Percentiles rank a stretch among this genome's conserved stretches.
These are phyloP conservation scores for Beroe ovata DNA, from an alignment of 37 sponge, comb jelly and placozoan genomes.

Conservation along the genomic window DNA sequence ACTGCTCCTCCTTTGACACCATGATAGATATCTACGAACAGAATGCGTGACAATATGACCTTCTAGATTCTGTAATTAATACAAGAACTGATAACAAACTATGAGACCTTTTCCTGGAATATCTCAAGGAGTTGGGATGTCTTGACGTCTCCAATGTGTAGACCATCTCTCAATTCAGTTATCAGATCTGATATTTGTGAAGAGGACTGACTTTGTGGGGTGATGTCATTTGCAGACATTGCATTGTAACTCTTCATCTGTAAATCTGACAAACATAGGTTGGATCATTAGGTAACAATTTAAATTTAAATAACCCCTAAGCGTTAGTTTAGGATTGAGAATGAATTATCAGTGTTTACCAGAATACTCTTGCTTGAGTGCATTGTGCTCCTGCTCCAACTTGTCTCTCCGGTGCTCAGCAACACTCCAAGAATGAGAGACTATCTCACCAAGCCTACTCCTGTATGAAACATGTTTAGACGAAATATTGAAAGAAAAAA, in stretches of 20 bases:
- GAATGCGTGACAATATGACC: no score
- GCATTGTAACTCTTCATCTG: background rate
- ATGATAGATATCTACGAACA: background rate
- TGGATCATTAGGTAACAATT: no score
- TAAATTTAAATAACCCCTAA: no score
- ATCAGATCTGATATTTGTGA: constrained; percentile 47
- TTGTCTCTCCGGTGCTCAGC: background rate
- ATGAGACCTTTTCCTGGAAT: constrained; percentile 51
- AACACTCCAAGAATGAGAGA: background rate
- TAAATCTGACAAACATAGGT: constrained; percentile 1
- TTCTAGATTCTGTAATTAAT: no score
- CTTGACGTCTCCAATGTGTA: constrained; percentile 23
- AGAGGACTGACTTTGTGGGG: background rate
- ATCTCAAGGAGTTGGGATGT: constrained; percentile 50
- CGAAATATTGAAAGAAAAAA: no score
- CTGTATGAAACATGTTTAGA: no score
- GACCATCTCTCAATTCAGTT: constrained; percentile 14
- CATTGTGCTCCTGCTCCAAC: background rate
- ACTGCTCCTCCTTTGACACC: constrained; percentile 26
- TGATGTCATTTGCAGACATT: background rate
- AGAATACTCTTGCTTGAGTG: no score
- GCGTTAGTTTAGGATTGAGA: no score
- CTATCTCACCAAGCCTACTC: background rate
- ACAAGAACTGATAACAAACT: no score
- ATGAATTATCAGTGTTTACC: no score